Base-by-base conservation (phyloP, 2,797 vertebrate genomes). In the Argentina silus region DNA sequence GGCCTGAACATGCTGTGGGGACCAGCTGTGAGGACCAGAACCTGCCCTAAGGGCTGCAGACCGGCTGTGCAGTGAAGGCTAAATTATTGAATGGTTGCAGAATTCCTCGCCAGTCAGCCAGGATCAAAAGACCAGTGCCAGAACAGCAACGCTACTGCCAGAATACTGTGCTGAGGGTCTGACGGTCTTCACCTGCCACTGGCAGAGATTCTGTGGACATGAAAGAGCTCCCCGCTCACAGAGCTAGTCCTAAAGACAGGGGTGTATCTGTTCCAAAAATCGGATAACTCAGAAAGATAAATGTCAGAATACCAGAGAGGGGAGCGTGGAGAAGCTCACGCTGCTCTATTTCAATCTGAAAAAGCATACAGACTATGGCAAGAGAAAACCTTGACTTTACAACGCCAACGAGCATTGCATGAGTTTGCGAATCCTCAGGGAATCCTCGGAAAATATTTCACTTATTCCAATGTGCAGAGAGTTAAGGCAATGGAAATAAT, bases 61-160 rank as follows among this genome's bases (percentile, higher is more conserved):
- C 80, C 12, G 59, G 62, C 71, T 73, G 74, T 73, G 81, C 83
- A 81, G 77, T 3, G 45, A 61, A 42, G 74, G 81, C 64, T 91
- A 78, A 91, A 92, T 91, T 89, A 93, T 88, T 89, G 85, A 93
- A 86, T 71, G 77, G 63, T 82, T 85, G 82, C 80, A 81, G 87
- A 89, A 84, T 66, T 72, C 65, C 78, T 87, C 75, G 73, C 85
- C 77, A 77, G 76, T 75, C 60, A 80, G 59, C 17, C 60, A 45
- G 23, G 70, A 84, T 83, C 79, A 83, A 83, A 84, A 85, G 76
- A 66, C 77, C 81, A 79, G 81, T 15, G 68, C 81, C 75, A 68
- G 74, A 77, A 82, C 27, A 74, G 69, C 64, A 77, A 82, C 75
- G 69, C 64, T 44, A n/a, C 55, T 78, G 65, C 70, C 74, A 75